Conservation (phyloP, 2,888 invertebrate species). For the Andrena haemorrhoa region DNA sequence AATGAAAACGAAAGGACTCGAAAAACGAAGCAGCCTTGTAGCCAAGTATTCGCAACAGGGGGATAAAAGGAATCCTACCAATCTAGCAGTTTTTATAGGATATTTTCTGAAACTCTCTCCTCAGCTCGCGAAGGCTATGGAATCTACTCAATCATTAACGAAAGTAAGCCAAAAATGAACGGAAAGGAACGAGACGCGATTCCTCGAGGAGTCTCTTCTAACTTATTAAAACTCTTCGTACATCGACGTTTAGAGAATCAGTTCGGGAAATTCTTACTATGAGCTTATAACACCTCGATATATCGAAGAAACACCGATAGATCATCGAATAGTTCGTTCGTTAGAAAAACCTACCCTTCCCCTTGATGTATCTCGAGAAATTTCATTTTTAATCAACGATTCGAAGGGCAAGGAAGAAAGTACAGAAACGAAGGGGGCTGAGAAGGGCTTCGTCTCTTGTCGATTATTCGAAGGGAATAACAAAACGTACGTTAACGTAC, state of each 20-base stretch:
- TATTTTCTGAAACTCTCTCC: background rate
- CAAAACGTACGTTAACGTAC: conserved; percentile 16
- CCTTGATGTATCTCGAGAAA: conserved; percentile 20
- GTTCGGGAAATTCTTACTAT: conserved; percentile 15
- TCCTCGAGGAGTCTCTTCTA: conserved; percentile 8
- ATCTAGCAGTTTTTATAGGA: conserved; percentile 3
- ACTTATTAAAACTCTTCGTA: conserved; percentile 18
- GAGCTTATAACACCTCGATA: conserved; percentile 39
- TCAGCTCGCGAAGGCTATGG: background rate
- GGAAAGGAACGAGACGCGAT: background rate
- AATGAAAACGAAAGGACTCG: background rate
- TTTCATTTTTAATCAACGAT: conserved; percentile 30
- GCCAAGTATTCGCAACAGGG: conserved; percentile 33
- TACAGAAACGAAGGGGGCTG: too few species aligned
- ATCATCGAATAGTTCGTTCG: conserved; percentile 17
- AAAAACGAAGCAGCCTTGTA: conserved; percentile 21
- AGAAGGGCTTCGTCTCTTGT: conserved; percentile 12
- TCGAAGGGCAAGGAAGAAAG: background rate
- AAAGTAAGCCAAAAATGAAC: background rate
- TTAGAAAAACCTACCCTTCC: conserved; percentile 15
- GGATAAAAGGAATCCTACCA: background rate
- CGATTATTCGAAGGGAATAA: conserved; percentile 13
- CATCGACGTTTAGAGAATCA: background rate
- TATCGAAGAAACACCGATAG: conserved; percentile 1
- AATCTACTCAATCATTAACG: conserved; percentile 20